phyloP scores from a whole-genome alignment of 2,888 invertebrate species.

The Pycnomerus fuliginosus region DNA sequence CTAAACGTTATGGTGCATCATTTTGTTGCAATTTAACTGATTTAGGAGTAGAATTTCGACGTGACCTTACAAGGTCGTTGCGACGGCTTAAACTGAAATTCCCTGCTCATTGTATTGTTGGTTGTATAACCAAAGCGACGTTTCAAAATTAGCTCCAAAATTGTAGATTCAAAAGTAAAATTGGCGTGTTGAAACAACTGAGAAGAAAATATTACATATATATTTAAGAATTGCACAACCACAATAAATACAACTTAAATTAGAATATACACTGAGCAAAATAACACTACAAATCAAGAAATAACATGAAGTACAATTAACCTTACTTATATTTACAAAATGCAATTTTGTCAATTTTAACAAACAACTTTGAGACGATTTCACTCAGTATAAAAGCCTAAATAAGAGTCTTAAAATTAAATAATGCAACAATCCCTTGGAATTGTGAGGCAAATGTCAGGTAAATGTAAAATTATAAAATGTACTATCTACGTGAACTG shows the following conservation, averaged over 20 bases:
- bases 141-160: too few relatives aligned
- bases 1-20: too few relatives aligned
- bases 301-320: slow-evolving; percentile 2
- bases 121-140: too few relatives aligned
- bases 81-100: too few relatives aligned
- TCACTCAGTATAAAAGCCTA: slow-evolving; percentile 2
- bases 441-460: background rate
- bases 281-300: slow-evolving; percentile 13
- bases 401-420: slow-evolving; percentile 3
- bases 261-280: slow-evolving; percentile 17
- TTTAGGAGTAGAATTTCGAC: too few relatives aligned
- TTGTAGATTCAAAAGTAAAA: too few relatives aligned
- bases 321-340: slow-evolving; percentile 21
- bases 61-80: too few relatives aligned
- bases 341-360: slow-evolving; percentile 11
- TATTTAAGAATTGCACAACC: slow-evolving; percentile 26
- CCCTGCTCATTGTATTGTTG: too few relatives aligned
- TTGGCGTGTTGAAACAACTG: too few relatives aligned
- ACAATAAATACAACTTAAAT: slow-evolving; percentile 23
- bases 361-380: slow-evolving; percentile 1
- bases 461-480: slow-evolving; percentile 7
- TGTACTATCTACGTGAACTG: slow-evolving; percentile 63
- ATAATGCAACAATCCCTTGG: background rate
- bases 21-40: too few relatives aligned
- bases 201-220: slow-evolving; percentile 23